phyloP scores from a whole-genome alignment of 2,113 vertebrate genomes.

The Hirundichthys speculiger region DNA sequence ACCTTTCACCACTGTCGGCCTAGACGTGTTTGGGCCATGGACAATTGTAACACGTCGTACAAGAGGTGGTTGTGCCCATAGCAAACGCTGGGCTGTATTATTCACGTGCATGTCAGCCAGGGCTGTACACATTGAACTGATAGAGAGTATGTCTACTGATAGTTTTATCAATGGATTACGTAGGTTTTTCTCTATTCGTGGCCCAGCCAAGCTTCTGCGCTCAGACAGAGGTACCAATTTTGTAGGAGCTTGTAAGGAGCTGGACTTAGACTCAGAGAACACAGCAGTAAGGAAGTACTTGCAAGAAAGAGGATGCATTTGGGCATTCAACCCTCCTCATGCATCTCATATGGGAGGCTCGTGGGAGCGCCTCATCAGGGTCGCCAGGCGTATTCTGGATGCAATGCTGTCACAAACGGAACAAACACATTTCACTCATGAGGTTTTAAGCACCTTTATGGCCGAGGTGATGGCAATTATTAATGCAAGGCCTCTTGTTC shows the following conservation, averaged over 20 bases:
- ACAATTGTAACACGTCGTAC: not conserved
- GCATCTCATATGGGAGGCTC: constrained; percentile 1
- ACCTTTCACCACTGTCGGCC: not conserved
- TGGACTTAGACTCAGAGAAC: too few relatives aligned
- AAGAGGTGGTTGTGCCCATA: not conserved
- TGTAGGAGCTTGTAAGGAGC: constrained; percentile 1
- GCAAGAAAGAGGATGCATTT: constrained; percentile 3
- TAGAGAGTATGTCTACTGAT: not conserved
- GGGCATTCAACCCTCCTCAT: constrained; percentile 11
- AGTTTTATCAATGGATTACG: constrained; percentile 1
- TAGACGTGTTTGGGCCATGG: constrained; percentile 2
- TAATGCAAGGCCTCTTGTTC: not conserved
- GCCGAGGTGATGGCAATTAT: constrained; percentile 8
- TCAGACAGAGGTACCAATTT: constrained; percentile 3
- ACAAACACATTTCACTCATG: not conserved
- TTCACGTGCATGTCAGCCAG: not conserved
- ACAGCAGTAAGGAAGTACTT: too few relatives aligned
- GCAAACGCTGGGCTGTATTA: not conserved
- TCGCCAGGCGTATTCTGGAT: constrained; percentile 10
- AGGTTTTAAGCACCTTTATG: not conserved
- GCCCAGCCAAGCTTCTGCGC: not conserved
- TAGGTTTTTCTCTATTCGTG: not conserved
- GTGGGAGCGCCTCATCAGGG: constrained; percentile 11
- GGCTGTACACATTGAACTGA: not conserved
- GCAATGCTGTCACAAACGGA: constrained; percentile 1